Evolutionary conservation across 2,797 vertebrate genomes (phyloP), one percentile per base, ranked within the genome.

Genomic region (Epinephelus awoara): DNA sequence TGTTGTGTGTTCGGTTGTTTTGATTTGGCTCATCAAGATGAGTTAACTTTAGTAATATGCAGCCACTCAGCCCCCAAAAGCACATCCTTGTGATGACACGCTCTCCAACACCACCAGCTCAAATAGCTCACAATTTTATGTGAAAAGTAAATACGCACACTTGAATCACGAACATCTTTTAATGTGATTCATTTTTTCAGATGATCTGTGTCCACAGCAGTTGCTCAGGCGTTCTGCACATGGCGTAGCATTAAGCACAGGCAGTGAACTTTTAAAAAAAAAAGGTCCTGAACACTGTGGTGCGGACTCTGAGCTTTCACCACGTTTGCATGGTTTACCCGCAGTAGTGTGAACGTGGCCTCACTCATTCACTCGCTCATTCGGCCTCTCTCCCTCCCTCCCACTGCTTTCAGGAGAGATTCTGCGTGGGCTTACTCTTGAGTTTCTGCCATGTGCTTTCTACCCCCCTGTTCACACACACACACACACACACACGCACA

Each of bases 351-450:
- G 70, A 84, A 80, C 79, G 61, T 56, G 65, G 80, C 85, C 73
- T 89, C 86, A 38, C 91, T 92, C 93, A 84, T 85, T 91, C 93
- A 84, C 83, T 90, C 79, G 23, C 82, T 85, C 88, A 84, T 84
- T 85, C 73, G 68, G 77, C 85, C 87, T 85, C 85, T 75, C 85
- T 89, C 75, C 85, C 83, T 88, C 91, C 89, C 83, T 88, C 91
- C 89, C 88, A 92, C 91, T 86, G 88, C 92, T 91, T 91, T 91
- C 82, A 93, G 81, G 84, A 91, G 88, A 90, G 88, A 89, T 89
- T 91, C 86, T 93, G 93, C 87, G 90, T 94, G 91, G 93, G 93
- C 88, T 89, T 78, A 89, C 91, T 90, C 90, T 94, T 93, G 91
- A 93, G 88, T 89, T 88, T 72, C 70, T 93, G 91, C 92, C 92